Evolutionary conservation across 2,113 vertebrate species (phyloP).

Genomic region (Gobio gobio): DNA sequence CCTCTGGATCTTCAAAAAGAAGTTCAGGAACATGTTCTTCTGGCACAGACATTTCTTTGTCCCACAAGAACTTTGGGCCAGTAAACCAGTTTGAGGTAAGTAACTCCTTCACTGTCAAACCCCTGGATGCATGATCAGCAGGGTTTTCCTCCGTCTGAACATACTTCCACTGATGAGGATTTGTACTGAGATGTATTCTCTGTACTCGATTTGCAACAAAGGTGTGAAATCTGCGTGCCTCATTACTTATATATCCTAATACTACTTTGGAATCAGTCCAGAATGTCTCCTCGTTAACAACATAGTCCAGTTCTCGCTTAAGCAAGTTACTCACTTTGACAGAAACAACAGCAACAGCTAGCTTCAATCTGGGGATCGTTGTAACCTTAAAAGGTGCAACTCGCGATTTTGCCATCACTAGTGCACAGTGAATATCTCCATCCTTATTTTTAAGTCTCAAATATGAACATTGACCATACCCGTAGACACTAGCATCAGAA

Average conservation of each 20-base stretch:
- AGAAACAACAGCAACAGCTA: slow-evolving; percentile 35
- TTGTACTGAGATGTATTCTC: too few relatives aligned
- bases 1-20: slow-evolving; percentile 25
- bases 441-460: background rate
- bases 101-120: too few relatives aligned
- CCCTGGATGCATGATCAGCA: background rate
- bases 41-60: background rate
- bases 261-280: slow-evolving; percentile 43
- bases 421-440: background rate
- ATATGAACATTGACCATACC: too few relatives aligned
- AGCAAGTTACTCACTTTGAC: slow-evolving; percentile 41
- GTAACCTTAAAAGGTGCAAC: slow-evolving; percentile 34
- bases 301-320: slow-evolving; percentile 35
- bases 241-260: slow-evolving; percentile 18
- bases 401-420: slow-evolving; percentile 19
- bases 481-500: too few relatives aligned
- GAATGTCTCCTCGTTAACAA: slow-evolving; percentile 16
- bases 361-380: slow-evolving; percentile 32
- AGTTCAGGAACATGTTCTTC: background rate
- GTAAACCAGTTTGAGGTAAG: slow-evolving; percentile 42
- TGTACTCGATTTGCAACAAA: slow-evolving; percentile 26
- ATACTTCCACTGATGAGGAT: slow-evolving; percentile 3
- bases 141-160: slow-evolving; percentile 24
- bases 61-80: slow-evolving; percentile 43
- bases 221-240: slow-evolving; percentile 9